Conservation (phyloP, 2,888 invertebrate genomes). For the Nomada goodeniana region DNA sequence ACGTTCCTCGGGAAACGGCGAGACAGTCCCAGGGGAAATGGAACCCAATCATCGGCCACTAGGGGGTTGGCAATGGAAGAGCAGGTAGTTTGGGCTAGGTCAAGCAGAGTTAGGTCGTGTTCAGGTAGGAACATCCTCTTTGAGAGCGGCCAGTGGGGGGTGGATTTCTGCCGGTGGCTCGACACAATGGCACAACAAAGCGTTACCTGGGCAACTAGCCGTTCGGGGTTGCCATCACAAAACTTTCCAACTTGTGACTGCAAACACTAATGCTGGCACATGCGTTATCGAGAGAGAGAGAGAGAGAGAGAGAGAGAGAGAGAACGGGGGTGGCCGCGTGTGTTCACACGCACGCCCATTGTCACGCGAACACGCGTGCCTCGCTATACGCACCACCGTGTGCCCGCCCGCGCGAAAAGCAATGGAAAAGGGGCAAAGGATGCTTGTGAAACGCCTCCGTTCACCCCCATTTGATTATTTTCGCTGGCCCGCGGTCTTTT, state of each 20-base stretch:
- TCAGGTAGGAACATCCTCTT: constrained; percentile 36
- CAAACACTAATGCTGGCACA: constrained; percentile 74
- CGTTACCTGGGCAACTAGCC: constrained; percentile 80
- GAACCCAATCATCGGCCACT: constrained; percentile 16
- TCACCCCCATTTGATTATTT: constrained; percentile 32
- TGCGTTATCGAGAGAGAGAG: constrained; percentile 51
- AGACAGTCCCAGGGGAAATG: constrained; percentile 46
- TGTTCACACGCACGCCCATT: constrained; percentile 54
- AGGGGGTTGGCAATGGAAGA: background rate
- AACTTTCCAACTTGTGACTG: constrained; percentile 79
- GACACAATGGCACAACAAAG: constrained; percentile 81
- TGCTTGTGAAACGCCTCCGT: background rate
- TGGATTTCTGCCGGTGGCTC: constrained; percentile 55
- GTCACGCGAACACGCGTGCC: constrained; percentile 62
- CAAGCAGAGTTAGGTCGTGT: constrained; percentile 62
- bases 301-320: background rate
- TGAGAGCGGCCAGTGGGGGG: constrained; percentile 24
- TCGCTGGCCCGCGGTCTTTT: constrained; percentile 2
- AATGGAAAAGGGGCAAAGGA: constrained; percentile 39
- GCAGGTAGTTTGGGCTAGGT: constrained; percentile 68
- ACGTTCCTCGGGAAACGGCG: constrained; percentile 24
- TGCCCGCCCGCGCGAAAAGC: constrained; percentile 59
- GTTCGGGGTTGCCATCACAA: constrained; percentile 83
- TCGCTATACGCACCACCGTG: constrained; percentile 53
- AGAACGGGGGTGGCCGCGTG: constrained; percentile 26